A percentile compares a stretch with the other conserved stretches of the same genome.
These are phyloP conservation scores for Pogoniulus pusillus DNA, from an alignment of 2,797 vertebrate species.

Conservation along the genomic window DNA sequence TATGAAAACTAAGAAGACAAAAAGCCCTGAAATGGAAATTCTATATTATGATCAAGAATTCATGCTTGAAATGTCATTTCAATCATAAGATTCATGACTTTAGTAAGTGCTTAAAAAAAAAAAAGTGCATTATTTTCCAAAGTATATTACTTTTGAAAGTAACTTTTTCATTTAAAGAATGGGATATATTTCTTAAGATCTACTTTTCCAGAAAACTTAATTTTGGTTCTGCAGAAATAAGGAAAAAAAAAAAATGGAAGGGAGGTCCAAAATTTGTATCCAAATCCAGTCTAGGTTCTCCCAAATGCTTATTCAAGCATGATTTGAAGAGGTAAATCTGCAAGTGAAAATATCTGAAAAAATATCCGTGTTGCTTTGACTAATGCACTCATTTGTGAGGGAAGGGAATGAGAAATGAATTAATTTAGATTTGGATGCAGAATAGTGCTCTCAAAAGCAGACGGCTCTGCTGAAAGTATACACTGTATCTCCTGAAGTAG, in stretches of 20 bases:
- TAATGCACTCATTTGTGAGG: background rate
- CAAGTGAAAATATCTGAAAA: background rate
- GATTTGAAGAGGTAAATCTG: background rate
- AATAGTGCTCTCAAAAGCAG: background rate
- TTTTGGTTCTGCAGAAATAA: slow-evolving; percentile 17
- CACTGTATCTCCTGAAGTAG: background rate
- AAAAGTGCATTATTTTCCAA: background rate
- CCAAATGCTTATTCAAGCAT: background rate
- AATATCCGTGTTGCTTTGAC: background rate
- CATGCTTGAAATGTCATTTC: background rate
- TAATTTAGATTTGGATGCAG: background rate
- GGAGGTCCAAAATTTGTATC: background rate
- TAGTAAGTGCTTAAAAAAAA: background rate
- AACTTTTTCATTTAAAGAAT: slow-evolving; percentile 21
- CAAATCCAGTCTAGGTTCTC: background rate
- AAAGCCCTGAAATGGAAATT: background rate
- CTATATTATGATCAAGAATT: slow-evolving; percentile 9
- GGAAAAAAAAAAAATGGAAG: slow-evolving; percentile 5
- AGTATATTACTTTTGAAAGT: background rate
- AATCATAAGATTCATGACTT: background rate
- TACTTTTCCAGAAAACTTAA: background rate
- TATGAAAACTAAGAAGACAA: background rate
- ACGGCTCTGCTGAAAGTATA: background rate
- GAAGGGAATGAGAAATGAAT: background rate
- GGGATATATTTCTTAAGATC: background rate